These are phyloP conservation scores for Epizoanthus fatuus DNA, from an alignment of 92 coral and sea anemone genomes.

Conservation along the genomic window DNA sequence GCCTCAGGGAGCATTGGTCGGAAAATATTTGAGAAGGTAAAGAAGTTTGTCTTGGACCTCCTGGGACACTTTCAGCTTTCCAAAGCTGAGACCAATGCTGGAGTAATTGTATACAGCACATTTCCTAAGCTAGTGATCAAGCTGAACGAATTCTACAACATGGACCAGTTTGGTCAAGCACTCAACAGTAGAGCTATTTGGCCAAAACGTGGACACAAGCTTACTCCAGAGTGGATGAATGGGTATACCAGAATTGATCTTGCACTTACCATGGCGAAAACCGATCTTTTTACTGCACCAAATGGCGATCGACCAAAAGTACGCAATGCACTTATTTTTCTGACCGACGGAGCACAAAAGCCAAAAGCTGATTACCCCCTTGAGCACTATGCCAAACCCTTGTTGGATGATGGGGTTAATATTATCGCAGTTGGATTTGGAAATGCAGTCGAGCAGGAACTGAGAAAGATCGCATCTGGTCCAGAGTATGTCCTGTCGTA, in stretches of 20 bases:
- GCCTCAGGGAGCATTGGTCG: constrained; percentile 34
- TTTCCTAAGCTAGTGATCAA: constrained; percentile 21
- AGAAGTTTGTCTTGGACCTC: constrained; percentile 7
- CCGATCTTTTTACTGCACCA: neutral
- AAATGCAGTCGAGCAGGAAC: neutral
- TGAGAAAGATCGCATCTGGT: constrained; percentile 8
- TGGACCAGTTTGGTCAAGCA: neutral
- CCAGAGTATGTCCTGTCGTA: constrained; percentile 8
- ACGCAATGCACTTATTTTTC: constrained; percentile 22
- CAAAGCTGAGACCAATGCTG: constrained; percentile 13
- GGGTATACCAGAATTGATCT: neutral
- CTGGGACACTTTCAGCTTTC: constrained; percentile 27
- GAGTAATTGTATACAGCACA: constrained; percentile 30
- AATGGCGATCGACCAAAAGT: constrained; percentile 28
- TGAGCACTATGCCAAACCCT: neutral
- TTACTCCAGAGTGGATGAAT: constrained; percentile 3
- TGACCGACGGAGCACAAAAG: constrained; percentile 22
- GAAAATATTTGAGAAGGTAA: neutral
- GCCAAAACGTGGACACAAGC: neutral
- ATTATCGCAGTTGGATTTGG: constrained; percentile 36
- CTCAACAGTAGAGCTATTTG: neutral
- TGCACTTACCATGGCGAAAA: neutral
- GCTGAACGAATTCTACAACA: constrained; percentile 20
- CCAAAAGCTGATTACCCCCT: neutral
- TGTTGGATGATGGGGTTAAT: neutral